Conservation (phyloP, 1,140 invertebrate species). For the Lepeophtheirus salmonis region DNA sequence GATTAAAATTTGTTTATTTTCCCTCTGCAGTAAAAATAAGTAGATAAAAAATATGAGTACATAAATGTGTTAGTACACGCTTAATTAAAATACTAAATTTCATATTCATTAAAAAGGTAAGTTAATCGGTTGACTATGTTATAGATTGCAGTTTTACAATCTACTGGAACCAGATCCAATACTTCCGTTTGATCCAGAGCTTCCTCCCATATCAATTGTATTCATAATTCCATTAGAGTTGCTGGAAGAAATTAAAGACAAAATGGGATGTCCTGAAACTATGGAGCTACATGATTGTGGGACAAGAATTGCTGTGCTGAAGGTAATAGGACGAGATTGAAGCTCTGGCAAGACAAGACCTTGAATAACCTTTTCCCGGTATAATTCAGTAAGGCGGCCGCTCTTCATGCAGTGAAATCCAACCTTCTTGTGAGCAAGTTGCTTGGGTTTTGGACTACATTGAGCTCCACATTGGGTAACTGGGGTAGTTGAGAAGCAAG, state of each 20-base stretch:
- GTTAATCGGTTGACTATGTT: neutral
- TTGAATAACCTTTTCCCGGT: slow-evolving; percentile 1
- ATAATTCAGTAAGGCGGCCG: slow-evolving; percentile 1
- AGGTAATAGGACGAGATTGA: neutral
- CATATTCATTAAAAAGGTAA: neutral
- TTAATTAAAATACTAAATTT: neutral
- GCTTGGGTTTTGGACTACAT: neutral
- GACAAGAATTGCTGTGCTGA: neutral
- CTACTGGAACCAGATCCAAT: no score
- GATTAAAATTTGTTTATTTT: neutral
- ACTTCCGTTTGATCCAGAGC: no score
- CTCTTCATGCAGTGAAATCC: slow-evolving; percentile 4
- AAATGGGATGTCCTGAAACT: neutral
- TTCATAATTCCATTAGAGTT: neutral
- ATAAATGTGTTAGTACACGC: neutral
- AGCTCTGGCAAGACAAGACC: neutral
- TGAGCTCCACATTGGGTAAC: slow-evolving; percentile 5
- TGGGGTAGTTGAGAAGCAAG: slow-evolving; percentile 7
- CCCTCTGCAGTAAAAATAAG: neutral
- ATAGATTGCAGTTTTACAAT: no score
- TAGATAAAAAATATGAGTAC: neutral
- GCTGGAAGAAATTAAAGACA: neutral
- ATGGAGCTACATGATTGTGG: neutral
- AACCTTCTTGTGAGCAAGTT: slow-evolving; percentile 3
- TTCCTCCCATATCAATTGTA: no score